These are phyloP conservation scores for Kryptopterus vitreolus DNA, from an alignment of 2,797 vertebrate genomes.

Conservation along the genomic window DNA sequence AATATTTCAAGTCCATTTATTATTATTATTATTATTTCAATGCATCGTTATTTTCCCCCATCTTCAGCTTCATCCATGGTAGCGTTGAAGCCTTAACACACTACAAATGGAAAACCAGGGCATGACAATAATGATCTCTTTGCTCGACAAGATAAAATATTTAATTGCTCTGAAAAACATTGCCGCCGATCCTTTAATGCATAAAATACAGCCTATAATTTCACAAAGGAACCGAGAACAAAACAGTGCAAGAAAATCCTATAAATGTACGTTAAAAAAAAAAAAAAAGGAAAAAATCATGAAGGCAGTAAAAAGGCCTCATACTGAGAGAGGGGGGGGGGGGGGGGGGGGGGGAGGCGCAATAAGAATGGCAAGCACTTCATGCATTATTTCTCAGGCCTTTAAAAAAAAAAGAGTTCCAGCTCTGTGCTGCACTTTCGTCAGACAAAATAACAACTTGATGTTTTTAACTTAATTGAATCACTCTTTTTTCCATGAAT, in stretches of 20 bases:
- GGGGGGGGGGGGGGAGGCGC: too few relatives aligned
- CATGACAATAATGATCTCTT: not conserved
- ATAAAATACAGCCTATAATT: not conserved
- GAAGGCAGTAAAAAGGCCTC: slow-evolving; percentile 1
- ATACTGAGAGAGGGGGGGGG: not conserved
- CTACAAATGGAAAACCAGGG: not conserved
- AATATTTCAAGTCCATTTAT: too few relatives aligned
- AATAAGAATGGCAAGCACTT: not conserved
- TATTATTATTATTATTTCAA: too few relatives aligned
- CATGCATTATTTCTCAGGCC: not conserved
- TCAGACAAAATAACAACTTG: not conserved
- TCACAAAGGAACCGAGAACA: not conserved
- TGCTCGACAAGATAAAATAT: not conserved
- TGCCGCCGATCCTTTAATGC: not conserved
- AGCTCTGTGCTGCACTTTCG: not conserved
- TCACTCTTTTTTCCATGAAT: too few relatives aligned
- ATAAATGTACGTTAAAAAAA: too few relatives aligned
- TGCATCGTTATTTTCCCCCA: not conserved
- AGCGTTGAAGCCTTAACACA: not conserved
- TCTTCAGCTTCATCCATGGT: not conserved
- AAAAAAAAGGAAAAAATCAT: not conserved
- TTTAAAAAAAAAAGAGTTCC: not conserved
- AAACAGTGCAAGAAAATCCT: not conserved
- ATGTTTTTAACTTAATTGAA: too few relatives aligned
- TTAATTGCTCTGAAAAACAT: not conserved